Base-by-base conservation (phyloP, 2,797 vertebrate species). In the Chanos chanos region DNA sequence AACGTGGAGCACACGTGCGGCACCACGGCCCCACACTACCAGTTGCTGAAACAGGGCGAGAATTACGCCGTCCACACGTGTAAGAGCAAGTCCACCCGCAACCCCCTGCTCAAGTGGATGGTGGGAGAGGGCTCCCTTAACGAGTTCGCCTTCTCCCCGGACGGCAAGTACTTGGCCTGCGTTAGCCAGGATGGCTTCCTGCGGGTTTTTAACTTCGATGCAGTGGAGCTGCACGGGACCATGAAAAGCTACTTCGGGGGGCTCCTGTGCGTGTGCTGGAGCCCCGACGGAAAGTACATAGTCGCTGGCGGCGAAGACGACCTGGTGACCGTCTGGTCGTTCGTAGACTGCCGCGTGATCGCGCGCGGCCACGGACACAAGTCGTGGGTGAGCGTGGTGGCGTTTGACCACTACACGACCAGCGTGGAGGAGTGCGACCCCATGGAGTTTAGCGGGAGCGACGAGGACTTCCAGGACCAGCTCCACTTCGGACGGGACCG, bases 181-280 rank as follows among this genome's bases (percentile, higher is more conserved):
- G 96, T 93, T 59, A 96, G 95, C 86, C 96, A 98, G 81, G 96
- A 98, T 43, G 96, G 95, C 64, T 98, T 97, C 81, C 90, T 98
- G 55, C 92, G 94, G 0, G 94, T 98, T 45, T 97, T 98, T 83
- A 93, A 88, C 87, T 98, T 98, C 50, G 96, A 98, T 36, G 93
- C 94, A 0, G 94, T 97, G 61, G 96, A 98, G 81, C 89, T 97
- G 70, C 94, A 97, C n/a, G 96, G 96, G 79, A 93, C 93, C 71
- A 98, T 98, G 96, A 96, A 96, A 86, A 97, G 95, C 87, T 98
- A 98, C 89, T 98, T 98, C 62, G 96, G 95, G 51, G 96, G 95
- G 73, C 86, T 98, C 81, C 86, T 98, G 5, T 98, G 96, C 27
- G 94, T 93, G 41, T 98, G 94, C 82, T 98, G 96, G 96, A 97